A percentile compares a stretch with the other conserved stretches of the same genome.
These are phyloP conservation scores for Peromyscus polionotus DNA, from an alignment of 2,113 vertebrate genomes.

Conservation along the genomic window DNA sequence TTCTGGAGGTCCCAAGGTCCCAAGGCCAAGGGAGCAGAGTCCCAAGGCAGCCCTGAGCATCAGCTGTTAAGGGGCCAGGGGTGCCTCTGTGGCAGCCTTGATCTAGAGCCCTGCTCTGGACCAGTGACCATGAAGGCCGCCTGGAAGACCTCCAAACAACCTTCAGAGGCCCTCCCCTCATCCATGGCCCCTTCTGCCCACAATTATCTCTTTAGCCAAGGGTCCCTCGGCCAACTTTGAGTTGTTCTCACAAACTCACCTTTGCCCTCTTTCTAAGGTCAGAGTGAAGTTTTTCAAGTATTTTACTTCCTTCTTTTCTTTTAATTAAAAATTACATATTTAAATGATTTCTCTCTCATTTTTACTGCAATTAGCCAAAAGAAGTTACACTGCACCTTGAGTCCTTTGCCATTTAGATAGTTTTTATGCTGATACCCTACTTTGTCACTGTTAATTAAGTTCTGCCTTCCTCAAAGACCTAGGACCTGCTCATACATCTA, in stretches of 20 bases:
- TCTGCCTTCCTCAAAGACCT: not conserved
- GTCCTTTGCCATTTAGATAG: not conserved
- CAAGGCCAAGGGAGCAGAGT: not conserved
- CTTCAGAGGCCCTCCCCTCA: not conserved
- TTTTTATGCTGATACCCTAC: not conserved
- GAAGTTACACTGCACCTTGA: not conserved
- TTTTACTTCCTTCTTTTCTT: not conserved
- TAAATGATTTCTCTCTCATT: not conserved
- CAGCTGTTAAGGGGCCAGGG: not conserved
- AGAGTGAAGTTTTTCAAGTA: not conserved
- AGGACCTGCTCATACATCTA: not conserved
- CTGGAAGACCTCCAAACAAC: not conserved
- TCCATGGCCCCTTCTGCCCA: too few relatives aligned
- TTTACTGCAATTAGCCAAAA: not conserved
- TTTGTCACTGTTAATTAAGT: not conserved
- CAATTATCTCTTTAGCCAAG: not conserved
- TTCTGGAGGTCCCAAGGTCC: not conserved
- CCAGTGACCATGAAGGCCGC: not conserved
- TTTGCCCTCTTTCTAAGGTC: not conserved
- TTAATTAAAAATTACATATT: not conserved
- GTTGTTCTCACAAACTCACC: not conserved
- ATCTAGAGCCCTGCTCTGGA: not conserved
- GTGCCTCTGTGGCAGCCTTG: not conserved
- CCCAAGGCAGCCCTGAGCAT: not conserved
- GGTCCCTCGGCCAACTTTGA: not conserved